phyloP scores from a whole-genome alignment of 2,113 vertebrate species.

The Sialia sialis region DNA sequence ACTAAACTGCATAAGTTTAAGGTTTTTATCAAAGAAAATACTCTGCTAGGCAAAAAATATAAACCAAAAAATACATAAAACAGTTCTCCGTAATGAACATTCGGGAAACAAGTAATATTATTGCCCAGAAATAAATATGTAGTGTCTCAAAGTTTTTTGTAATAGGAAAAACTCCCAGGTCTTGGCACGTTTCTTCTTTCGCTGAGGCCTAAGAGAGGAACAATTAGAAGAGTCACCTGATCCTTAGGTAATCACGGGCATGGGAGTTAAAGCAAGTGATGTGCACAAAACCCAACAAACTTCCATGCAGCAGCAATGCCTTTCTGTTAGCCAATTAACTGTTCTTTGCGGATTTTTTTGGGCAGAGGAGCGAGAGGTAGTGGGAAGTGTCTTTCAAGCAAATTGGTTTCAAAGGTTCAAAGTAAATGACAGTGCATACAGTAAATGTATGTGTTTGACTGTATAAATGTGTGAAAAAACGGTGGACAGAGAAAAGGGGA shows the following conservation, averaged over 20 bases:
- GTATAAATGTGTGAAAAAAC: background rate
- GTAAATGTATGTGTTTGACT: accelerated
- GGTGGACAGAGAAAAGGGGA: background rate
- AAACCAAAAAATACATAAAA: background rate
- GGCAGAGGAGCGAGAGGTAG: background rate
- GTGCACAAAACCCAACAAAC: background rate
- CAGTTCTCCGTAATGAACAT: background rate
- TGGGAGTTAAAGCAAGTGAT: background rate
- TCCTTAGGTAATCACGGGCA: background rate
- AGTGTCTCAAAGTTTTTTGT: background rate
- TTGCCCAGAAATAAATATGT: background rate
- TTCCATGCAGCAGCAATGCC: background rate
- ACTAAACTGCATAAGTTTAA: background rate
- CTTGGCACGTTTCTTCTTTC: background rate
- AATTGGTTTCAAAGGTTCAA: background rate
- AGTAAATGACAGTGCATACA: background rate
- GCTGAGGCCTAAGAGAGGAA: background rate
- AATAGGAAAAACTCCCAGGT: background rate
- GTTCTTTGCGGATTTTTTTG: background rate
- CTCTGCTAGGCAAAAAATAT: background rate
- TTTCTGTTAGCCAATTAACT: background rate
- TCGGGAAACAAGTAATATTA: background rate
- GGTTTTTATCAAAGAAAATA: background rate
- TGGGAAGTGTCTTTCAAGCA: background rate
- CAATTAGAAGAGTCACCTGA: background rate